Evolutionary conservation across 2,113 vertebrate genomes (phyloP).

Genomic region (Labeo rohita): DNA sequence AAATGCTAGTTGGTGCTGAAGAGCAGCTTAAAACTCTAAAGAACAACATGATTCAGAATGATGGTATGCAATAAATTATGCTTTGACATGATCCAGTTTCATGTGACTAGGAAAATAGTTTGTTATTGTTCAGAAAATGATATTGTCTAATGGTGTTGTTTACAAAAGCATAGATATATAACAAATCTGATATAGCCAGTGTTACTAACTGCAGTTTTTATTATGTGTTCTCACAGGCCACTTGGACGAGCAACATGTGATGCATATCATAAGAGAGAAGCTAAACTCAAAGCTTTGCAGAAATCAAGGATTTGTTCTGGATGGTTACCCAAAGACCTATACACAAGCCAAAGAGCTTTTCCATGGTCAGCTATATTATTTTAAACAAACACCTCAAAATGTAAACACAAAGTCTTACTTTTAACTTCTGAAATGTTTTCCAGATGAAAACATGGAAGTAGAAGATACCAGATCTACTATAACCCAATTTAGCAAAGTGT

Average conservation of each 20-base stretch:
- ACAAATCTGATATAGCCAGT: not conserved
- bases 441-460: constrained; percentile 73
- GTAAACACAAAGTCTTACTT: not conserved
- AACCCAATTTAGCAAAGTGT: constrained; percentile 75
- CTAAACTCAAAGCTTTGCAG: constrained; percentile 86
- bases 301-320: constrained; percentile 92
- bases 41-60: constrained; percentile 79
- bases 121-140: not conserved
- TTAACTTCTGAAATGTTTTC: constrained; percentile 33
- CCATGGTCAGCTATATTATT: constrained; percentile 70
- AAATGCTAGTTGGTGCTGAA: constrained; percentile 63
- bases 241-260: constrained; percentile 74
- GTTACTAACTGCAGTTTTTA: constrained; percentile 9
- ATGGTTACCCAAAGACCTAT: constrained; percentile 87
- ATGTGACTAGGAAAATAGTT: not conserved
- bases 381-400: not conserved
- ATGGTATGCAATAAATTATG: constrained; percentile 63
- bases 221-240: constrained; percentile 69
- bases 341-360: constrained; percentile 85
- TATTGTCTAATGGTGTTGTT: not conserved
- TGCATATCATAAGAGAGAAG: constrained; percentile 82
- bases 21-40: constrained; percentile 77
- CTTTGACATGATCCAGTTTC: not conserved
- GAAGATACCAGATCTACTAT: constrained; percentile 68
- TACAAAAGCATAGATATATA: not conserved